Percentiles rank a stretch among this genome's conserved stretches.
phyloP scores from a whole-genome alignment of 1,140 invertebrate species.

The Ceratosolen fusciceps region DNA sequence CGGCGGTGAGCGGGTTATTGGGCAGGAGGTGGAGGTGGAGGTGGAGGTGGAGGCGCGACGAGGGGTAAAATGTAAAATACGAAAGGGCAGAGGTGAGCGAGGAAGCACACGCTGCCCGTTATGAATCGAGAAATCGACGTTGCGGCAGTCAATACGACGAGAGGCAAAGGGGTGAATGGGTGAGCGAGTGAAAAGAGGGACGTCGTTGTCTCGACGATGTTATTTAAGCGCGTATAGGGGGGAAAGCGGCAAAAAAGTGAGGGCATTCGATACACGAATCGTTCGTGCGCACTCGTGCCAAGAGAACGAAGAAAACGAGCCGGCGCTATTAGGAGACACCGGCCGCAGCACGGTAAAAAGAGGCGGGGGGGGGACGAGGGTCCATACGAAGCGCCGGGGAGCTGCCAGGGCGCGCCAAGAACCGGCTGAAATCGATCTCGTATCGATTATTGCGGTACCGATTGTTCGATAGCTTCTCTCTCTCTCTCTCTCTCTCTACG shows the following conservation, averaged over 20 bases:
- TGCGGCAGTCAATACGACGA: background rate
- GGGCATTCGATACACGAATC: slow-evolving; percentile 31
- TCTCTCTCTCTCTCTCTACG: background rate
- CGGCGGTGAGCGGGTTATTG: too few relatives aligned
- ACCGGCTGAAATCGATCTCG: slow-evolving; percentile 24
- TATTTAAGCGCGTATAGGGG: background rate
- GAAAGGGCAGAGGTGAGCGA: too few relatives aligned
- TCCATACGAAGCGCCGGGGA: background rate
- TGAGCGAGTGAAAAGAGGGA: slow-evolving; percentile 3
- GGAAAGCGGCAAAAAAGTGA: background rate
- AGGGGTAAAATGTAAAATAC: background rate
- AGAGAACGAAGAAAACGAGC: background rate
- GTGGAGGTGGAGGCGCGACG: too few relatives aligned
- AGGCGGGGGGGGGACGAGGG: background rate
- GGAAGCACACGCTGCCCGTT: slow-evolving; percentile 26
- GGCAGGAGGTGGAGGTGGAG: too few relatives aligned
- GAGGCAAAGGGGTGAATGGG: background rate
- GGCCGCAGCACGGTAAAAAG: background rate
- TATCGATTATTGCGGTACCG: slow-evolving; percentile 45
- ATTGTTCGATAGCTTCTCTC: slow-evolving; percentile 15
- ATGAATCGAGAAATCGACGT: slow-evolving; percentile 34
- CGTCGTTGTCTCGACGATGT: background rate
- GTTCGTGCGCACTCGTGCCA: background rate
- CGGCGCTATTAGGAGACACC: background rate
- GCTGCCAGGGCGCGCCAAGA: slow-evolving; percentile 18